Evolutionary conservation across 2,113 vertebrate genomes (phyloP), one percentile per base, ranked within the genome.

Genomic region (Rattus norvegicus): DNA sequence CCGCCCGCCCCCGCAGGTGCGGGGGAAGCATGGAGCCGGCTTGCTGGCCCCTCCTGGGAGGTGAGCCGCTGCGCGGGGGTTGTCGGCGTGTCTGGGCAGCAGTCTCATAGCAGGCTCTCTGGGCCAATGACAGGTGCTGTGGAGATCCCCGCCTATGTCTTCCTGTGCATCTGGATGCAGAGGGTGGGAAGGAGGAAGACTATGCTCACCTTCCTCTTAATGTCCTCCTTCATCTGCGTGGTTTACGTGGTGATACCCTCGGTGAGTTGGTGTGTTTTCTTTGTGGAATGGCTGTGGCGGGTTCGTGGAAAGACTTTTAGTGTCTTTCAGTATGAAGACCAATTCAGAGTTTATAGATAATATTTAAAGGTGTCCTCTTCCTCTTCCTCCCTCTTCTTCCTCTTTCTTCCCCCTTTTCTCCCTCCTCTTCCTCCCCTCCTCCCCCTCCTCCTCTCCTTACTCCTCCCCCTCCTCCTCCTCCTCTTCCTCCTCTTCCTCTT

Each of bases 141-240:
- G 98, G 99, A 99, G 97, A 95, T 99, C 86, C 99, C 99, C 79
- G 99, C 99, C 36, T 99, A 99, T 96, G 49, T 99, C 96, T 96
- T 99, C 95, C 98, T 98, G 95, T 99, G 99, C 98, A 89, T 98
- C 97, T 98, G 98, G 79, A 99, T 99, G 99, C 99, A 99, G 97
- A 98, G 97, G 91, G 95, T 99, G 67, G 99, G 99, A 93, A 99
- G 99, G 97, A 99, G 99, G 98, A 99, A 98, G 95, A 99, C 99
- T 5, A 98, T 99, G 96, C 98, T 98, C 89, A 98, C 99, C 2
- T 98, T 98, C 88, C 99, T 99, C 97, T 97, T 99, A 72, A 98
- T 98, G 93, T 98, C 98, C n/a, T 99, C 99, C 43, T 85, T 99
- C 19, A 97, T 99, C 88, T 99, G 99, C 98, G 98, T 98, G 96